Conservation (phyloP, 2,888 invertebrate species). For the Leptura quadrifasciata region DNA sequence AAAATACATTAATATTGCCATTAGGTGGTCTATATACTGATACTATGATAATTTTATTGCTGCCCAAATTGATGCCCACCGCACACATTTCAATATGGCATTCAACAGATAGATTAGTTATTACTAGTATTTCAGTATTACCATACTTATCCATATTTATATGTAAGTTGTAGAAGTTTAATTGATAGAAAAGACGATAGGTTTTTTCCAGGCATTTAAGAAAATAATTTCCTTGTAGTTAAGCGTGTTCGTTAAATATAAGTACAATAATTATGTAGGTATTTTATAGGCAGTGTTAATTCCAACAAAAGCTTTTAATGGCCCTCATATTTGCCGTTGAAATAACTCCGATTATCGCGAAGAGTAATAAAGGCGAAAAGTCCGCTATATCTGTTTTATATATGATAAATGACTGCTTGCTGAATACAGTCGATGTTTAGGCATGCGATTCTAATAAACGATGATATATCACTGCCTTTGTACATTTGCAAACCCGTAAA, state of each 20-base stretch:
- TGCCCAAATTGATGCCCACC: no score
- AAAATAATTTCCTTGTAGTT: neutral
- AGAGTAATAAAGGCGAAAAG: slow-evolving; percentile 33
- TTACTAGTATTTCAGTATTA: no score
- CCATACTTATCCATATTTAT: no score
- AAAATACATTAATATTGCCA: no score
- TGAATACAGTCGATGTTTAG: slow-evolving; percentile 64
- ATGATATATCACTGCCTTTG: slow-evolving; percentile 64
- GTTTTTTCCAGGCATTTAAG: no score
- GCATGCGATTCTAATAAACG: slow-evolving; percentile 66
- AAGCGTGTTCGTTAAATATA: neutral
- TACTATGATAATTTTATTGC: no score
- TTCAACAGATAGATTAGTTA: no score
- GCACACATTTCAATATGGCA: no score
- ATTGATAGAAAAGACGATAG: no score
- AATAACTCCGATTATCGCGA: slow-evolving; percentile 22
- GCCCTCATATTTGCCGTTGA: slow-evolving; percentile 14
- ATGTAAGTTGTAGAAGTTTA: no score
- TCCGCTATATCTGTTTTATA: slow-evolving; percentile 47
- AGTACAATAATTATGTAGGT: neutral
- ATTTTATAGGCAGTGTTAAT: slow-evolving; percentile 17
- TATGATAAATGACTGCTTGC: slow-evolving; percentile 64
- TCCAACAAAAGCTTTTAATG: slow-evolving; percentile 23
- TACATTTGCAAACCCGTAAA: slow-evolving; percentile 59
- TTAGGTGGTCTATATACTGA: no score